These are phyloP conservation scores for Brachionichthys hirsutus DNA, from an alignment of 2,113 vertebrate species.

Conservation along the genomic window DNA sequence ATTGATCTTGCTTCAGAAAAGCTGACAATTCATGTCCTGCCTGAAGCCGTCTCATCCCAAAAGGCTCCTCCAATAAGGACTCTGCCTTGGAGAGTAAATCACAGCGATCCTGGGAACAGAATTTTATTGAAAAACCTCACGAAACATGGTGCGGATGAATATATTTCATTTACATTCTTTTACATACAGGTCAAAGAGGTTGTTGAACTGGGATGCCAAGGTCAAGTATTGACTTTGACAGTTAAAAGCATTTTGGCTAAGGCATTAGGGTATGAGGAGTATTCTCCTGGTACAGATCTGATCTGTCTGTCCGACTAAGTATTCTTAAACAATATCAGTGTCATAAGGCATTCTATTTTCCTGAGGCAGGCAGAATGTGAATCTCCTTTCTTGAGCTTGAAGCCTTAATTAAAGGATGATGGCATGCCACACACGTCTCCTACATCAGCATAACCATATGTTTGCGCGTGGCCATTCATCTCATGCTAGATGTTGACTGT, in stretches of 20 bases:
- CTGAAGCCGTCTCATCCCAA: slow-evolving; percentile 26
- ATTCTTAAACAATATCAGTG: slow-evolving; percentile 21
- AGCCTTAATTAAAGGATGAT: slow-evolving; percentile 45
- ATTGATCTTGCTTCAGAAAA: slow-evolving; percentile 53
- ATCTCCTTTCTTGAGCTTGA: slow-evolving; percentile 35
- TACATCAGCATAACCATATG: slow-evolving; percentile 71
- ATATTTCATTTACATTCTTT: too few relatives aligned
- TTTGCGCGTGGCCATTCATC: slow-evolving; percentile 65
- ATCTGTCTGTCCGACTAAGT: not conserved
- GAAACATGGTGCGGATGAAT: not conserved
- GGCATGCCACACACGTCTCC: slow-evolving; percentile 65
- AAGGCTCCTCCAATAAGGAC: slow-evolving; percentile 29
- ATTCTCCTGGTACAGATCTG: not conserved
- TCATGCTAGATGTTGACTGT: slow-evolving; percentile 61
- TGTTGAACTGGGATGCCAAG: too few relatives aligned
- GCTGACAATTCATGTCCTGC: slow-evolving; percentile 54
- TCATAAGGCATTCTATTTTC: slow-evolving; percentile 31
- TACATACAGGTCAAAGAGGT: too few relatives aligned
- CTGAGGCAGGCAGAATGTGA: slow-evolving; percentile 29
- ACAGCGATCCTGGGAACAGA: not conserved
- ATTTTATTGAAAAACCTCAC: not conserved
- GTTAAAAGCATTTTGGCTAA: not conserved
- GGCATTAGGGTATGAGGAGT: not conserved
- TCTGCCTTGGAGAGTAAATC: slow-evolving; percentile 7
- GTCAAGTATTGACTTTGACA: not conserved